Percentiles rank a stretch among this genome's conserved stretches.
These are phyloP conservation scores for Xerus inauris DNA, from an alignment of 2,113 vertebrate species.

Conservation along the genomic window DNA sequence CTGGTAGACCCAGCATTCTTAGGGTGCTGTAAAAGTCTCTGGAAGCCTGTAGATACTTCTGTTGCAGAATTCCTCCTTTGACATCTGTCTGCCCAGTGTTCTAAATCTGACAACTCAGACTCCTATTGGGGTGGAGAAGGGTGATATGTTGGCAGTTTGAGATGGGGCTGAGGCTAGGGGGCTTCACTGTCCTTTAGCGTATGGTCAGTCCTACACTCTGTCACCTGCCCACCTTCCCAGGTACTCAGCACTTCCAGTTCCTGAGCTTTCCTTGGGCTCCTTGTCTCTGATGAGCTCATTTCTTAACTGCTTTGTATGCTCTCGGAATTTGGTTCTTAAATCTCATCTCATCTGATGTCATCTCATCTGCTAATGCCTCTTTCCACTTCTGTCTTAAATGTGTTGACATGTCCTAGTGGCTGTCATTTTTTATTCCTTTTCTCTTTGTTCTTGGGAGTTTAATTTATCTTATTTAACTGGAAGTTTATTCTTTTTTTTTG, in stretches of 20 bases:
- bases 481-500: constrained; percentile 17
- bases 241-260: no score
- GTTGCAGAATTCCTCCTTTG: neutral
- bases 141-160: neutral
- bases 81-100: neutral
- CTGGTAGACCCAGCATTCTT: neutral
- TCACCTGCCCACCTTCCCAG: neutral
- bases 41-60: neutral
- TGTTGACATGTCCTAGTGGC: neutral
- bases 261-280: neutral
- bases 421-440: neutral
- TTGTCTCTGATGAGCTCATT: neutral
- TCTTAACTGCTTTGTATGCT: neutral
- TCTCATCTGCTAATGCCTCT: neutral
- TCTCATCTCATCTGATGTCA: neutral
- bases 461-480: neutral
- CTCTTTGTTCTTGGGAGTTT: neutral
- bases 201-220: neutral
- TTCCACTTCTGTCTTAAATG: neutral
- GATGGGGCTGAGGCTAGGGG: neutral
- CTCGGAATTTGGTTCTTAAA: neutral
- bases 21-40: neutral
- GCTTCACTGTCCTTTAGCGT: neutral
- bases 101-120: neutral
- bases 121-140: neutral